Base-by-base conservation (phyloP, 2,888 invertebrate species). In the Cyrtodaria siliqua region DNA sequence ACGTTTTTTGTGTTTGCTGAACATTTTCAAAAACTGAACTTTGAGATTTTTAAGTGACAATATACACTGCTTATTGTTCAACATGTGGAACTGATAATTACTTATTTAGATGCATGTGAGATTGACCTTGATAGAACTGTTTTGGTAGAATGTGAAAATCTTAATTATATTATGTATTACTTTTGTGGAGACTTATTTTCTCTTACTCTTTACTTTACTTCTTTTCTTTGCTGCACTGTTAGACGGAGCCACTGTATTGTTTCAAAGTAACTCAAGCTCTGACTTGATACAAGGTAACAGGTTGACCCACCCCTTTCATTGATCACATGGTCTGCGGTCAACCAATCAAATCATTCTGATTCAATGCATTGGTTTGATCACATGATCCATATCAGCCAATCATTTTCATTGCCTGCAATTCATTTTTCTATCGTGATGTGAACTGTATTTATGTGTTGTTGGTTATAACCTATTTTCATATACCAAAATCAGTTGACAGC, bases 261-360 rank as follows among this genome's bases (percentile, higher is more conserved):
- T 64, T 83, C 71, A 86, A 79, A 86, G 84, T 82, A 79, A 82
- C 69, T 66, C 83, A 53, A 81, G 77, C 67, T 62, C 68, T 67
- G 77, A 85, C 23, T 69, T 83, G 76, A 76, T 84, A 66, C 79
- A 83, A 81, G 78, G 81, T 78, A 81, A 73, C 53, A 27, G 66
- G 73, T 76, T 80, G 57, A 53, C 70, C 73, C 63, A 55, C 62
- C 61, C 60, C 6, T n/a, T 26, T 53, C 63, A 63, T 63, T 53
- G n/a, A 24, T 50, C 26, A 24, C 57, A 57, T 67, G 26, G 24
- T 27, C 8, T 60, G 20, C 9, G 29, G 26, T 62, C 50, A 52
- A 23, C 23, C 40, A 49, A 49, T 61, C 61, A 61, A 18, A 33
- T 33, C 33, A 33, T 33, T 33, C 33, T 8, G 33, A 33, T 33